Base-by-base conservation (phyloP, 2,888 invertebrate species). In the Cheilosia pagana region DNA sequence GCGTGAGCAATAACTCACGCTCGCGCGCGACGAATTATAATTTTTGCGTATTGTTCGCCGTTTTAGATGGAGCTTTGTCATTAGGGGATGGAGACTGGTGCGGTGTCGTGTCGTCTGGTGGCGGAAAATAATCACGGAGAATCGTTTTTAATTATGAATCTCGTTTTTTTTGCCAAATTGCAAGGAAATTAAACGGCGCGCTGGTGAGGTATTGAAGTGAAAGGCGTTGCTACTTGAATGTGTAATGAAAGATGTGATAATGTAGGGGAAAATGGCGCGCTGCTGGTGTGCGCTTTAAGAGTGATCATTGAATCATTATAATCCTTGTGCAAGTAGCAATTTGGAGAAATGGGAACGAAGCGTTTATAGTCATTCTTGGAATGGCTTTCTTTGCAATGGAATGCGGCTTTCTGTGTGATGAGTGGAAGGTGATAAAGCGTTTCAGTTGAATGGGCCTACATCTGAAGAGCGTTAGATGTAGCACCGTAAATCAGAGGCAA, bases 141-240 rank as follows among this genome's bases (percentile, higher is more conserved):
- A 85, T 85, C 76, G 67, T 76, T 85, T 85, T 81, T 85, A 85
- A 85, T 85, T 81, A 85, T 85, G 85, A 81, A 81, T 76, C 71
- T 71, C 52, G 74, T 65, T 8, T 28, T 6, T 75, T 31, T 43
- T 50, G 53, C 60, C 65, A 39, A 79, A 74, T 59, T 55, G 55
- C 68, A 28, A 55, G 21, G 35, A 45, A 45, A 81, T 81, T 76
- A 81, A 85, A 75, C 48, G 60, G 31, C 70, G 31, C 70, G 59
- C 74, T 57, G 16, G 21, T 50, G 31, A 57, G 31, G 52, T 8
- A 31, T 8, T 41, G 48, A 60, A 48, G 53, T 50, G 23, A 35
- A 45, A 59, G 43, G 48, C 67, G 41, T 67, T 31, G 50, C 62
- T 52, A 41, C 35, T 62, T 65, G 68, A 65, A 85, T 85, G 71